Percentiles rank a stretch among this genome's conserved stretches.
Conservation (phyloP, 2,113 vertebrate species). For the Delphinus delphis region DNA sequence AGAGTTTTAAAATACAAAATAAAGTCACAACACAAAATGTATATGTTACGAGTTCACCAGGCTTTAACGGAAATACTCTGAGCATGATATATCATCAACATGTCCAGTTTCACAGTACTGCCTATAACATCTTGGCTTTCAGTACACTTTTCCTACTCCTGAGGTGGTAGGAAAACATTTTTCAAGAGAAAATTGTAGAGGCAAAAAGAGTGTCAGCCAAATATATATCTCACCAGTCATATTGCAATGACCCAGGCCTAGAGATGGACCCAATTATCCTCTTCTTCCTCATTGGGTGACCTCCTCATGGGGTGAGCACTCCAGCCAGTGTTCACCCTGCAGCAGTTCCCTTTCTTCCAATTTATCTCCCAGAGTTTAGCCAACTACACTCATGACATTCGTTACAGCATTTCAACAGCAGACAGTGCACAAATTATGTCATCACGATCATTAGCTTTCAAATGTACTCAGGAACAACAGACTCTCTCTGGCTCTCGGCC, state of each 20-base stretch:
- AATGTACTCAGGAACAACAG: background rate
- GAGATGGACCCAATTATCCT: background rate
- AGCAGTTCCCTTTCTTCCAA: background rate
- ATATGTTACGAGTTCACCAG: background rate
- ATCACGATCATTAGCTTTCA: background rate
- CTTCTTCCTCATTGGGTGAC: background rate
- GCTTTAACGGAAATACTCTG: constrained; percentile 11
- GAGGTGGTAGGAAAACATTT: background rate
- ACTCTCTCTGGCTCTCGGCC: background rate
- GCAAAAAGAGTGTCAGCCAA: background rate
- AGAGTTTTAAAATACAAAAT: constrained; percentile 24
- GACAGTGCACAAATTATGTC: background rate
- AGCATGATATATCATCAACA: background rate
- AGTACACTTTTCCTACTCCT: background rate
- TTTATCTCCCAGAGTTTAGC: background rate
- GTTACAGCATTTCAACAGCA: background rate
- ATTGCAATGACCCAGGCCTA: background rate
- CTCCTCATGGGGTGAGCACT: background rate
- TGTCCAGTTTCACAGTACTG: constrained; percentile 37
- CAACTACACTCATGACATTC: background rate
- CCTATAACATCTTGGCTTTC: constrained; percentile 38
- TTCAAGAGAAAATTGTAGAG: background rate
- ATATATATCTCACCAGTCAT: background rate
- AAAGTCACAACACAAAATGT: constrained; percentile 29
- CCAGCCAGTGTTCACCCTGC: background rate